Evolutionary conservation across 2,113 vertebrate genomes (phyloP).

Genomic region (Notothenia coriiceps): DNA sequence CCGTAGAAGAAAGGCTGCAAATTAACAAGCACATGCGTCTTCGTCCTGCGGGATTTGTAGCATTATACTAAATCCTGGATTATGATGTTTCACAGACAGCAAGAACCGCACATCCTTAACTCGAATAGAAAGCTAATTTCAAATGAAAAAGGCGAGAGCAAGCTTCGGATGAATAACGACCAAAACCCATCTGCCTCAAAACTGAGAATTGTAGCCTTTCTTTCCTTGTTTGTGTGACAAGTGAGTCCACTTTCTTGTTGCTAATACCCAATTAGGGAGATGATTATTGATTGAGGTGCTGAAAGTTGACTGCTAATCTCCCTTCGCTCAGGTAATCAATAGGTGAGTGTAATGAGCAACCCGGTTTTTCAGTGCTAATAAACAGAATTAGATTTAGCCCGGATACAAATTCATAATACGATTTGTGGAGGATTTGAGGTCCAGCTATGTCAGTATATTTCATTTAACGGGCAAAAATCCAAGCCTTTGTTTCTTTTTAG

Average conservation of each 20-base stretch:
- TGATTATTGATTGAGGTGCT: conserved; percentile 84
- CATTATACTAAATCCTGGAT: conserved; percentile 45
- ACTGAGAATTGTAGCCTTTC: conserved; percentile 52
- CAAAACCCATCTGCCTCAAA: conserved; percentile 6
- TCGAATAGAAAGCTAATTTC: conserved; percentile 39
- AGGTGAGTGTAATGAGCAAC: conserved; percentile 77
- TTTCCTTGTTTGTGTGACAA: conserved; percentile 74
- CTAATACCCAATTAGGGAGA: conserved; percentile 85
- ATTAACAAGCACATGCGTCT: conserved; percentile 31
- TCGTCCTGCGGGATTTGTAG: conserved; percentile 32
- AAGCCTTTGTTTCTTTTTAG: too few species aligned
- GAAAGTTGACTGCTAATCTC: conserved; percentile 83
- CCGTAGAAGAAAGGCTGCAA: conserved; percentile 14
- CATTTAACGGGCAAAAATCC: neutral
- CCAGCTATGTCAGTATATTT: neutral
- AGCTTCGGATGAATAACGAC: conserved; percentile 54
- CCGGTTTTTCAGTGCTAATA: conserved; percentile 67
- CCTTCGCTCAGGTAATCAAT: conserved; percentile 74
- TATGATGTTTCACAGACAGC: conserved; percentile 43
- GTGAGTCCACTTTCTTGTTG: conserved; percentile 77
- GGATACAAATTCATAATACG: conserved; percentile 66
- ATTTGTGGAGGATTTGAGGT: conserved; percentile 12
- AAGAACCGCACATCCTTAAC: conserved; percentile 29
- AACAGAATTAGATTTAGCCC: conserved; percentile 62
- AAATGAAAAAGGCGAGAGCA: conserved; percentile 42